Evolutionary conservation across 2,113 vertebrate species (phyloP).

Genomic region (Salvelinus alpinus): DNA sequence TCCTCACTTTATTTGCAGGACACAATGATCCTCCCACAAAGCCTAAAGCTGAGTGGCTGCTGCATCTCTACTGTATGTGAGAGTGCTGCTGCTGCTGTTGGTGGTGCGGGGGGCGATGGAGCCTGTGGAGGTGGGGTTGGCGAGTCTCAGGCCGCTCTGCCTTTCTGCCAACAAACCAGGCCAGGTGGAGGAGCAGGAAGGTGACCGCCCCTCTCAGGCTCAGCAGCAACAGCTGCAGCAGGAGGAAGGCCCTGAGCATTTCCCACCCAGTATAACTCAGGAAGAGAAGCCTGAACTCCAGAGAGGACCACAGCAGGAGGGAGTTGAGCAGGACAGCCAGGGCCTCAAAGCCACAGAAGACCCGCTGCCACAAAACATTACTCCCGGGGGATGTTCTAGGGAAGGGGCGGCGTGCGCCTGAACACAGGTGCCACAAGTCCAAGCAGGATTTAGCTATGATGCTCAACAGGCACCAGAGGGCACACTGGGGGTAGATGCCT

Average conservation of each 20-base stretch:
- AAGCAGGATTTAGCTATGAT: conserved; percentile 2
- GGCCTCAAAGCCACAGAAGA: background rate
- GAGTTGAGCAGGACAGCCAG: conserved; percentile 4
- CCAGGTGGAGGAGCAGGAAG: conserved; percentile 8
- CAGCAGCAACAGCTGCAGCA: conserved; percentile 5
- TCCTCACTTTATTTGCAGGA: background rate
- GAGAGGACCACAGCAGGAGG: background rate
- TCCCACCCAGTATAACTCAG: background rate
- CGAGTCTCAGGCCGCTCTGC: background rate
- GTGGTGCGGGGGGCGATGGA: background rate
- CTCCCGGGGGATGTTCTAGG: background rate
- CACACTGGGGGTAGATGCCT: conserved; percentile 14
- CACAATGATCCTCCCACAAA: background rate
- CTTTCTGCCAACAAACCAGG: conserved; percentile 1
- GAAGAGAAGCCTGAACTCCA: background rate
- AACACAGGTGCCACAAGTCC: conserved; percentile 10
- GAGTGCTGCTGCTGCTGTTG: background rate
- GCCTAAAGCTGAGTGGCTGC: background rate
- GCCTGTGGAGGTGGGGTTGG: conserved; percentile 4
- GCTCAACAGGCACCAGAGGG: conserved; percentile 16
- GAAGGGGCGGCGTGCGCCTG: conserved; percentile 9
- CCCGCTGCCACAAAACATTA: conserved; percentile 2
- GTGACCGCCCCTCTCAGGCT: background rate
- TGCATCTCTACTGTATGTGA: background rate
- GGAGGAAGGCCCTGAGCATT: background rate